These are phyloP conservation scores for Litocranius walleri DNA, from an alignment of 2,113 vertebrate genomes.

Conservation along the genomic window DNA sequence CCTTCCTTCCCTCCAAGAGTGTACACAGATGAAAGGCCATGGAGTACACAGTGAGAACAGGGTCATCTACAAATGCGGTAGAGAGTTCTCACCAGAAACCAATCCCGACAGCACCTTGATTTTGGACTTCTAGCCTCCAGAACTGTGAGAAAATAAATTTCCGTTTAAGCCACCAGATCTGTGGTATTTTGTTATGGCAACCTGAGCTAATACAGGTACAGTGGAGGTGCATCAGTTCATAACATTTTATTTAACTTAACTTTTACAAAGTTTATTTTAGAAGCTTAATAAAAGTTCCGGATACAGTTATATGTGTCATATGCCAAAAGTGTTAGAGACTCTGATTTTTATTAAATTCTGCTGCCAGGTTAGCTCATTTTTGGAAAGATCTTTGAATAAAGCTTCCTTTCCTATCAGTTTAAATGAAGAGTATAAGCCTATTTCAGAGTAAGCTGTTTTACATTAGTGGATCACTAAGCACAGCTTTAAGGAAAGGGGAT, in stretches of 20 bases:
- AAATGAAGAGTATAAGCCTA: neutral
- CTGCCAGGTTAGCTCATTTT: neutral
- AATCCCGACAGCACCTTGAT: neutral
- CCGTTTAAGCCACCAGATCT: neutral
- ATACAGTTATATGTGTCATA: neutral
- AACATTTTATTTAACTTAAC: slow-evolving; percentile 19
- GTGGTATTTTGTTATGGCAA: neutral
- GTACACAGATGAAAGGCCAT: neutral
- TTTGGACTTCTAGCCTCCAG: neutral
- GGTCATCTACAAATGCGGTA: neutral
- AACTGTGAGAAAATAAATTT: slow-evolving; percentile 6
- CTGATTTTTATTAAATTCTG: slow-evolving; percentile 4
- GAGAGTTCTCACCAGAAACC: neutral
- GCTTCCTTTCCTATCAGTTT: neutral
- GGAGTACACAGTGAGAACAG: neutral
- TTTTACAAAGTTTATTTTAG: slow-evolving; percentile 21
- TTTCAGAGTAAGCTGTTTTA: neutral
- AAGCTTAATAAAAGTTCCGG: neutral
- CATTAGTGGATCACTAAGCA: neutral
- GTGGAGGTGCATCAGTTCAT: neutral
- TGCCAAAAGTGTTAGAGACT: neutral
- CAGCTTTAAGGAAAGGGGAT: neutral
- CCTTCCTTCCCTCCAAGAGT: neutral
- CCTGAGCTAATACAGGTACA: neutral
- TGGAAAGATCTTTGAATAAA: slow-evolving; percentile 17